phyloP scores from a whole-genome alignment of 2,113 vertebrate species.

The Podilymbus podiceps region DNA sequence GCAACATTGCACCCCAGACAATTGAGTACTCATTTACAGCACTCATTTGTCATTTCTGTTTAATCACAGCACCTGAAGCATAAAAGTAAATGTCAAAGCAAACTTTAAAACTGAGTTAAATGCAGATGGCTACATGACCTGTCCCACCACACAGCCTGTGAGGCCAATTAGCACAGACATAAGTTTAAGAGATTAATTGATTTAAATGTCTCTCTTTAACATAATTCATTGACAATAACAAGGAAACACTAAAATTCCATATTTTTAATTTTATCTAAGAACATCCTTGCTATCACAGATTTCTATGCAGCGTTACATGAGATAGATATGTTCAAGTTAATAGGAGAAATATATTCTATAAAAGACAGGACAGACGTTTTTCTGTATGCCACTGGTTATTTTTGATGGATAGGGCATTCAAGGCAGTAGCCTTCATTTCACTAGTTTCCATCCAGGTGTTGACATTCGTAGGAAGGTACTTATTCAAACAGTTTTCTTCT shows the following conservation, averaged over 20 bases:
- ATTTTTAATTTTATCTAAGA: neutral
- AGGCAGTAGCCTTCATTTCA: neutral
- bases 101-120: constrained; percentile 30
- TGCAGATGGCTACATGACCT: neutral
- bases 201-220: neutral
- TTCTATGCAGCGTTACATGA: neutral
- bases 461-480: neutral
- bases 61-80: constrained; percentile 30
- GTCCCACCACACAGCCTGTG: neutral
- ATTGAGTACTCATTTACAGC: neutral
- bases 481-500: neutral
- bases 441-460: neutral
- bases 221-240: neutral
- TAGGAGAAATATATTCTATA: neutral
- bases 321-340: neutral
- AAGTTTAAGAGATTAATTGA: neutral
- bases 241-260: neutral
- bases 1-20: neutral
- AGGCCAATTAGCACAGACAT: neutral
- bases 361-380: neutral
- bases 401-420: neutral
- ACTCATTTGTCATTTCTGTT: constrained; percentile 3
- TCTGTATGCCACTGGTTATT: neutral
- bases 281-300: neutral
- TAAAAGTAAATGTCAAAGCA: constrained; percentile 56